Evolutionary conservation across 2,113 vertebrate species (phyloP), one percentile per base, ranked within the genome.

Genomic region (Xiphias gladius): DNA sequence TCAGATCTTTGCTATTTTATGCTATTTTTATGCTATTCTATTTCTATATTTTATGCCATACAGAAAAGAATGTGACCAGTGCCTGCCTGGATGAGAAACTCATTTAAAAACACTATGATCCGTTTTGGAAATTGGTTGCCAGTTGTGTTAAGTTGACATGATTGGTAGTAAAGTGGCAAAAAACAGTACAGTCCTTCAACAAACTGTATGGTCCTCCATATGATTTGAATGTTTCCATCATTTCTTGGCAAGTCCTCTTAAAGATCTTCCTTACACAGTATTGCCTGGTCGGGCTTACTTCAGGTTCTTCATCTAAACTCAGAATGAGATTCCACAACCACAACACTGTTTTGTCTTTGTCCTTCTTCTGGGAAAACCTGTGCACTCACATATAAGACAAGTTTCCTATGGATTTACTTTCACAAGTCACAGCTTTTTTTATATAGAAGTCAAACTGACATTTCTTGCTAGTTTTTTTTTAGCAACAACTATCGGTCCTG

Each of bases 51-150:
- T 20, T 3, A 59, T 59, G 2, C 37, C 16, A n/a, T 3, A 16
- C 17, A 58, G 35, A 58, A 32, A 43, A 62, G 1, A 65, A 24
- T 32, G 26, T 30, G 57, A 70, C 65, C 37, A 76, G 17, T 17
- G 16, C 62, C 71, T 62, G 71, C 54, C 17, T 57, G 62, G 50
- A 78, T 26, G 26, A 85, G 14, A 62, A 39, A 39, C 58, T 63
- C 19, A 16, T 16, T 46, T 13, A 30, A 24, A 82, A 30, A 82
- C 22, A 57, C 41, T 1, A 6, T 22, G 35, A 28, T 79, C 70
- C 61, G 61, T 74, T 76, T 73, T 85, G 77, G 77, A 86, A 83
- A 82, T 64, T 81, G 58, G 50, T 58, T 61, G 2, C 28, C 35
- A 30, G 72, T 82, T 37, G 6, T 3, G 50, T n/a, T 14, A 55